phyloP scores from a whole-genome alignment of 2,797 vertebrate genomes.

The Allobates femoralis region DNA sequence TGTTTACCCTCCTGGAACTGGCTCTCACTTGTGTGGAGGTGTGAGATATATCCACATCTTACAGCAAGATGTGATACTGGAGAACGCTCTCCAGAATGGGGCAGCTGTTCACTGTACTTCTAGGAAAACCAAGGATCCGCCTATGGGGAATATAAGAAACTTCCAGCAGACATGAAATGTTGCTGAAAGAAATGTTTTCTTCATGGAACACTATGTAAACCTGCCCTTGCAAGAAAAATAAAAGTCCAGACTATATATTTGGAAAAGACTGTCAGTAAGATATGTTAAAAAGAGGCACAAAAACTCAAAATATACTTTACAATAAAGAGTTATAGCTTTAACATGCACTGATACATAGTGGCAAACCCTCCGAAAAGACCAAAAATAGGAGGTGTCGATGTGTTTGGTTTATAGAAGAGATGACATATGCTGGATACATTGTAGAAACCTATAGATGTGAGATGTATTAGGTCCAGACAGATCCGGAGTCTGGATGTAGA shows the following conservation, averaged over 20 bases:
- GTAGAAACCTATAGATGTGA: background rate
- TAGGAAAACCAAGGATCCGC: slow-evolving; percentile 57
- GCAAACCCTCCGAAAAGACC: background rate
- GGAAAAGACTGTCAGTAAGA: background rate
- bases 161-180: slow-evolving; percentile 28
- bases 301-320: background rate
- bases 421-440: background rate
- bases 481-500: background rate
- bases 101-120: slow-evolving; percentile 71
- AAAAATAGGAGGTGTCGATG: background rate
- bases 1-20: background rate
- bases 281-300: background rate
- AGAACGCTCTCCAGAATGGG: slow-evolving; percentile 69
- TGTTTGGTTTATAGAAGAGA: background rate
- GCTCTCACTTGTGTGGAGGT: background rate
- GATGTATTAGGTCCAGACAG: background rate
- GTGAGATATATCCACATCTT: slow-evolving; percentile 22
- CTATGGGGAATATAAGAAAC: slow-evolving; percentile 31
- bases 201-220: slow-evolving; percentile 24
- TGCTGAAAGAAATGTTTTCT: slow-evolving; percentile 48
- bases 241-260: background rate
- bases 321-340: background rate
- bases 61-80: slow-evolving; percentile 63
- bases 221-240: slow-evolving; percentile 12
- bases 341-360: background rate